A percentile compares a stretch with the other conserved stretches of the same genome.
Evolutionary conservation across 2,797 vertebrate genomes (phyloP).

Genomic region (Myiotriccus ornatus): DNA sequence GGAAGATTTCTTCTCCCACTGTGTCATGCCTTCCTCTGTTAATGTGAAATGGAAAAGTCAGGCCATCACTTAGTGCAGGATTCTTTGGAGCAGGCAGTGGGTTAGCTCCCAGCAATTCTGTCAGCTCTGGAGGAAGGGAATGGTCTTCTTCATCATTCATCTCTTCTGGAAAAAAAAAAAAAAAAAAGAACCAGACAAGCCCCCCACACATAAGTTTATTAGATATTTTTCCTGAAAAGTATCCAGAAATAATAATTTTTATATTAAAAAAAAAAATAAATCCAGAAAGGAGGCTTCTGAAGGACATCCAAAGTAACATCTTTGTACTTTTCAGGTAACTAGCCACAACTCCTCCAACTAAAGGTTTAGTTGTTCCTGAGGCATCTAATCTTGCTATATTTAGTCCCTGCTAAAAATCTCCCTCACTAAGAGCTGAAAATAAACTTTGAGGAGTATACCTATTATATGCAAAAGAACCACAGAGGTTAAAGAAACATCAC

Average conservation of each 20-base stretch:
- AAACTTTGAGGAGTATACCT: not conserved
- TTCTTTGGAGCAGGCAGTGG: constrained; percentile 62
- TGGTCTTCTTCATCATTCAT: constrained; percentile 79
- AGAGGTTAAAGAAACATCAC: not conserved
- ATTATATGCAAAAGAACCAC: not conserved
- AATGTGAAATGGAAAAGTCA: constrained; percentile 69
- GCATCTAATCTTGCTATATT: not conserved
- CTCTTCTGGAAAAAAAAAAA: constrained; percentile 62
- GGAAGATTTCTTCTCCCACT: constrained; percentile 54
- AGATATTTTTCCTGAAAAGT: not conserved
- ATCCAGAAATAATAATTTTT: not conserved
- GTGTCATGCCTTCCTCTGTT: constrained; percentile 65
- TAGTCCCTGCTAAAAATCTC: not conserved
- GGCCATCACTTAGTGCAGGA: constrained; percentile 37
- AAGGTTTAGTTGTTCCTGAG: not conserved
- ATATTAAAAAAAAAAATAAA: not conserved
- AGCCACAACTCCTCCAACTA: not conserved
- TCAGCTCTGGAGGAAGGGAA: constrained; percentile 82
- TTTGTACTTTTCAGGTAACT: not conserved
- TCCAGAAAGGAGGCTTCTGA: not conserved
- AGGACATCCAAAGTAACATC: not conserved
- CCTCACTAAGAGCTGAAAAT: not conserved
- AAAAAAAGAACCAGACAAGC: not conserved
- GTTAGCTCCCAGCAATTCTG: constrained; percentile 75
- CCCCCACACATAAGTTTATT: not conserved